Percentiles rank a stretch among this genome's conserved stretches.
Conservation (phyloP, 1,140 invertebrate species). For the Drosophila orosa region DNA sequence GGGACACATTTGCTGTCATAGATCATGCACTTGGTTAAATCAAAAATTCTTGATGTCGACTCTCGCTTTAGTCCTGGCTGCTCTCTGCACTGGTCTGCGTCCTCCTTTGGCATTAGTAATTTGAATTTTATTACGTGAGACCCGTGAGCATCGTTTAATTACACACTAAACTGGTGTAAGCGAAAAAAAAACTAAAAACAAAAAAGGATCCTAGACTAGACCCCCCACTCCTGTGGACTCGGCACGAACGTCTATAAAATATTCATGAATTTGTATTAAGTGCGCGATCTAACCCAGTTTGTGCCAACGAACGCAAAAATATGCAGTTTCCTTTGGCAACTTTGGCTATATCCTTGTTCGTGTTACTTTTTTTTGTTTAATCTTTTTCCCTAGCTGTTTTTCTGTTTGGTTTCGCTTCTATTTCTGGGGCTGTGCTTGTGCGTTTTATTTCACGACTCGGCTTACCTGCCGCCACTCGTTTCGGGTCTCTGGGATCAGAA, state of each 20-base stretch:
- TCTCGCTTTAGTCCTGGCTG: constrained; percentile 57
- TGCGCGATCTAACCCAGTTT: constrained; percentile 70
- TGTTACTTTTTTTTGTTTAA: constrained; percentile 9
- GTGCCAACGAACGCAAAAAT: constrained; percentile 52
- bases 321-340: constrained; percentile 57
- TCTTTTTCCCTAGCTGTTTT: constrained; percentile 13
- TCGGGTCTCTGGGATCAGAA: background rate
- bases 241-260: constrained; percentile 35
- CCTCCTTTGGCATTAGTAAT: constrained; percentile 45
- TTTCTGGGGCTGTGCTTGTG: constrained; percentile 35
- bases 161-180: constrained; percentile 63
- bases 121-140: constrained; percentile 52
- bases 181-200: too few relatives aligned
- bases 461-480: constrained; percentile 37
- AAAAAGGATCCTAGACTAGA: too few relatives aligned
- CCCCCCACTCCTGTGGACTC: background rate
- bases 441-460: constrained; percentile 39
- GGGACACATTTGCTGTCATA: constrained; percentile 79
- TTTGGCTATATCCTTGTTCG: constrained; percentile 37
- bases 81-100: constrained; percentile 2
- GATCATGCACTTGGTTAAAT: constrained; percentile 83
- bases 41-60: constrained; percentile 77
- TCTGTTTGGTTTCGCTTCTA: constrained; percentile 20
- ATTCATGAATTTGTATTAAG: constrained; percentile 75
- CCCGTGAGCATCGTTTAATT: constrained; percentile 50